These are phyloP conservation scores for Chaetura pelagica DNA, from an alignment of 2,113 vertebrate genomes.

Conservation along the genomic window DNA sequence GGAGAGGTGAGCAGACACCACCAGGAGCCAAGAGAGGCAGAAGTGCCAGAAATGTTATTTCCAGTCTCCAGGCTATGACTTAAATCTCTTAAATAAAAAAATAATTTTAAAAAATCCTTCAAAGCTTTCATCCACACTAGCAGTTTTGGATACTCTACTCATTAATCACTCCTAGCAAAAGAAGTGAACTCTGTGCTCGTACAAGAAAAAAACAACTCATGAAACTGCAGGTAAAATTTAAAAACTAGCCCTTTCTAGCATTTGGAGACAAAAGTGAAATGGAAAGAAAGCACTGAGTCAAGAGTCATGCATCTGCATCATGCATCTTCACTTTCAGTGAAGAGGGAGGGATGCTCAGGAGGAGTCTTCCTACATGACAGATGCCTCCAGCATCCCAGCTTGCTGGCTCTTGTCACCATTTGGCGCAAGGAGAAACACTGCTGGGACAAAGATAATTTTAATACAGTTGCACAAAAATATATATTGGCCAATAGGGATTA, in stretches of 20 bases:
- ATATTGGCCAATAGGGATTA: not conserved
- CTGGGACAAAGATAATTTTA: not conserved
- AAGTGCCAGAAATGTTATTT: constrained; percentile 24
- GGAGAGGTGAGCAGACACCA: constrained; percentile 41
- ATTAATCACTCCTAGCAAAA: constrained; percentile 6
- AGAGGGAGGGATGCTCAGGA: not conserved
- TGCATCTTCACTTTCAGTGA: constrained; percentile 6
- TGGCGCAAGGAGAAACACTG: not conserved
- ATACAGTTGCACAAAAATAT: not conserved
- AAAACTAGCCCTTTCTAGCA: not conserved
- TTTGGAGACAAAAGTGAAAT: not conserved
- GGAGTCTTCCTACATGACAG: not conserved
- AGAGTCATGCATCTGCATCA: constrained; percentile 37
- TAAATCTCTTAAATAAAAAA: not conserved
- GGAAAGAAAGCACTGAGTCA: constrained; percentile 23
- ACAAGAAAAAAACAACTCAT: constrained; percentile 29
- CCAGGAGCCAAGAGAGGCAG: constrained; percentile 22
- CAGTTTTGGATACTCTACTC: constrained; percentile 9
- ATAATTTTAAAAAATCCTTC: not conserved
- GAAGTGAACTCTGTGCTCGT: not conserved
- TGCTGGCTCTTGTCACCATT: not conserved
- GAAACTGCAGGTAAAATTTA: not conserved
- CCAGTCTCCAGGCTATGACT: not conserved
- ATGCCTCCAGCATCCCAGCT: not conserved
- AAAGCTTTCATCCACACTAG: constrained; percentile 26